Percentiles rank a stretch among this genome's conserved stretches.
Evolutionary conservation across 1,140 invertebrate genomes (phyloP).

Genomic region (Goniozus legneri): DNA sequence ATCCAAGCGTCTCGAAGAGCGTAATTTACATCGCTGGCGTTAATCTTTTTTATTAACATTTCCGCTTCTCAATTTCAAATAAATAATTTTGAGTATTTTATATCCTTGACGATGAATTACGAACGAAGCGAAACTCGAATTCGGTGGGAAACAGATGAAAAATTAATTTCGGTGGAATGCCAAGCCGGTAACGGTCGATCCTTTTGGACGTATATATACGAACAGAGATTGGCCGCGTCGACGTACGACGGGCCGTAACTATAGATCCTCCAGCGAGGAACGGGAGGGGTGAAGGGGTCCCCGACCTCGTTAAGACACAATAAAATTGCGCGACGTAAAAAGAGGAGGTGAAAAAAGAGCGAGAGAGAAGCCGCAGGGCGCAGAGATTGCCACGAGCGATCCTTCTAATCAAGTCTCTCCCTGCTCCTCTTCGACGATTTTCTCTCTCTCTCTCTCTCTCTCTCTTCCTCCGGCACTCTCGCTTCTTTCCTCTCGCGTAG

Average conservation of each 20-base stretch:
- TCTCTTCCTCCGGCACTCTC: conserved; percentile 3
- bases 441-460: conserved; percentile 4
- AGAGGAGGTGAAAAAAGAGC: background rate
- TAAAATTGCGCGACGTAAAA: conserved; percentile 35
- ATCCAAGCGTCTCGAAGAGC: too few relatives aligned
- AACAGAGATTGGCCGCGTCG: conserved; percentile 40
- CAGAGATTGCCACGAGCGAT: conserved; percentile 33
- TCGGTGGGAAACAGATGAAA: too few relatives aligned
- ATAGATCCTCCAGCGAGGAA: conserved; percentile 4
- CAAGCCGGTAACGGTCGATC: too few relatives aligned
- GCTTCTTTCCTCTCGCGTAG: background rate
- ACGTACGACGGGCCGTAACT: conserved; percentile 29
- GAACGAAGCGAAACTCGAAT: too few relatives aligned
- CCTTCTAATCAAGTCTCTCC: conserved; percentile 35
- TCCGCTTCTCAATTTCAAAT: too few relatives aligned
- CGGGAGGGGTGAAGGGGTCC: conserved; percentile 20
- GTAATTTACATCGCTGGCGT: too few relatives aligned
- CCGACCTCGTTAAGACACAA: conserved; percentile 41
- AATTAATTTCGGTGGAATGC: too few relatives aligned
- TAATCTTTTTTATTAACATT: too few relatives aligned
- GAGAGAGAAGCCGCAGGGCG: conserved; percentile 9
- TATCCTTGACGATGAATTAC: too few relatives aligned
- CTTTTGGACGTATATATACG: too few relatives aligned
- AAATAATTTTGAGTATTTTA: too few relatives aligned
- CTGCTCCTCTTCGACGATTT: conserved; percentile 1